Evolutionary conservation across 2,888 invertebrate species (phyloP).

Genomic region (Oligia strigilis): DNA sequence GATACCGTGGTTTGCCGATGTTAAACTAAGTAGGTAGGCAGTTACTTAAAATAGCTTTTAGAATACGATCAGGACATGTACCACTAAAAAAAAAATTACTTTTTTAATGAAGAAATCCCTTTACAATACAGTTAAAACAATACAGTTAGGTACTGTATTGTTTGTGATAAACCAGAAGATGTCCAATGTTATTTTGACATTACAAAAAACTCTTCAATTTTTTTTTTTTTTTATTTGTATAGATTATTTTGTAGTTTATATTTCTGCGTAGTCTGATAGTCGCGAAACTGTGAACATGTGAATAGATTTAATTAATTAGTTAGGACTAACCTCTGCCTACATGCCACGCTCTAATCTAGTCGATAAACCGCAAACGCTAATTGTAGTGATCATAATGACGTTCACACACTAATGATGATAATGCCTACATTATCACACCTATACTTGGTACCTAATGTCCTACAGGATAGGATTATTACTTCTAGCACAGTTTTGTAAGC

Average conservation of each 20-base stretch:
- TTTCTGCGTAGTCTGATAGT: not conserved
- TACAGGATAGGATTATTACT: not conserved
- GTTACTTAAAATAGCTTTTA: no score
- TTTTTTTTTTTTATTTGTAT: not conserved
- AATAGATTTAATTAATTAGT: slow-evolving; percentile 19
- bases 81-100: no score
- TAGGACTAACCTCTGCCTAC: not conserved
- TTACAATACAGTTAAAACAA: no score
- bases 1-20: no score
- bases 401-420: not conserved
- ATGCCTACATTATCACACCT: no score
- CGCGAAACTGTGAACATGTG: not conserved
- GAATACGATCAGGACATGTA: no score
- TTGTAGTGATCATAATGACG: slow-evolving; percentile 28
- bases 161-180: no score
- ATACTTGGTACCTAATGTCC: not conserved
- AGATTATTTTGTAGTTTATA: not conserved
- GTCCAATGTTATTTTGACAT: no score
- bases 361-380: slow-evolving; percentile 40
- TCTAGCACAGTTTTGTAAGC: not conserved
- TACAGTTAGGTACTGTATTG: no score
- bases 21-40: no score
- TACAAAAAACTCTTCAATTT: no score
- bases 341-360: slow-evolving; percentile 17
- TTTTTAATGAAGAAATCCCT: no score